Evolutionary conservation across 2,113 vertebrate genomes (phyloP), one percentile per base, ranked within the genome.

Genomic region (Aythya baeri): DNA sequence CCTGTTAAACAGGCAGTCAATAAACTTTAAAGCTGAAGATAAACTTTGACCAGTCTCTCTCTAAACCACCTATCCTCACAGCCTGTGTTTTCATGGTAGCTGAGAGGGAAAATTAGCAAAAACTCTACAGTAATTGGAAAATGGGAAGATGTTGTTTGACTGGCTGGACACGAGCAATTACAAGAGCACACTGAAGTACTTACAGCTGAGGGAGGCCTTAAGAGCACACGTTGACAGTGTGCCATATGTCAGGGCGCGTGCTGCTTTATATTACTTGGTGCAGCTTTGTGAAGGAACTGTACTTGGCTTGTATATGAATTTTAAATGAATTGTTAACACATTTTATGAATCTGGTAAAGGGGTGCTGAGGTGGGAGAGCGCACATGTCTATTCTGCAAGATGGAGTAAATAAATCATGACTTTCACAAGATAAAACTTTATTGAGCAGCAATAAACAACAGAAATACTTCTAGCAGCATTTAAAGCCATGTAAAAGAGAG

Each of bases 351-450:
- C 94, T 93, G 96, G 46, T 95, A 86, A 96, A 93, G 88, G 96
- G 49, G 70, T 49, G 88, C 93, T 70, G 88, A 46, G 75, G 90
- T 86, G 73, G 92, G 88, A 83, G 65, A 49, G 44, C 2, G 4
- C 90, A 54, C 86, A 75, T 3, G 79, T 43, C 90, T 90, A 90
- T 32, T 84, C 70, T 36, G 83, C 9, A 3, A 75, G 83, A 43
- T 72, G 92, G 87, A 96, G 95, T 96, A 92, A 95, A 94, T 97
- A 96, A 96, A 97, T 95, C 90, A 43, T 11, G 83, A 6, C 92
- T 95, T 79, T 34, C 95, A 94, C 80, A n/a, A 96, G 95, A 96
- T 95, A 96, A 95, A 97, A 97, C 68, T 97, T 97, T 97, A 97
- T 96, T 81, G 95, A 96, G 95, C 78, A 96, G 96, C 90, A 93